Percentiles rank a stretch among this genome's conserved stretches.
These are phyloP conservation scores for Calliopsis andreniformis DNA, from an alignment of 1,140 invertebrate genomes.

Conservation along the genomic window DNA sequence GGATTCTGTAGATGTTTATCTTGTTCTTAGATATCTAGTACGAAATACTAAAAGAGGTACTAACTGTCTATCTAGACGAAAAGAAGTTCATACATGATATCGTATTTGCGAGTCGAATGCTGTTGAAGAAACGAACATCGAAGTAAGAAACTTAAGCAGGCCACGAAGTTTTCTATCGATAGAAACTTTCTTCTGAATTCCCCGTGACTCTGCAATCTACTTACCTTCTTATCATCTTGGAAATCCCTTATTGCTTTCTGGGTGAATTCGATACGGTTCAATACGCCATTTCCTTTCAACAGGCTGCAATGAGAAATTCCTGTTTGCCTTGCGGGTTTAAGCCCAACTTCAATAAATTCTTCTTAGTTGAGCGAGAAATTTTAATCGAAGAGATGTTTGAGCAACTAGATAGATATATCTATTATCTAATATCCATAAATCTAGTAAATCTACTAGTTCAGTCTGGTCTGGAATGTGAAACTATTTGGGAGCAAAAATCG, in stretches of 20 bases:
- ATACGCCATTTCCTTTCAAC: not conserved
- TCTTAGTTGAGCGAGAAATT: not conserved
- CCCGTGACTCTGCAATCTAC: conserved; percentile 29
- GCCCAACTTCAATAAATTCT: not conserved
- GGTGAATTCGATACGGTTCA: not conserved
- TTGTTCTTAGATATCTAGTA: too few relatives aligned
- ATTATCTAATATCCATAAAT: too few relatives aligned
- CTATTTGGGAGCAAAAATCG: too few relatives aligned
- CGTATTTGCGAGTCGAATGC: too few relatives aligned
- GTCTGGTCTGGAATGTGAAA: too few relatives aligned
- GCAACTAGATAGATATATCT: too few relatives aligned
- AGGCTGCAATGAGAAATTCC: not conserved
- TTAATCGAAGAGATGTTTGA: not conserved
- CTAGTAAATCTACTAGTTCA: too few relatives aligned
- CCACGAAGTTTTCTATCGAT: conserved; percentile 3
- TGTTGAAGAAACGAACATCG: too few relatives aligned
- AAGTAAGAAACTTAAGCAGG: not conserved
- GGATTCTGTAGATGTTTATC: too few relatives aligned
- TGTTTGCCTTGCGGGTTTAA: not conserved
- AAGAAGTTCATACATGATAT: too few relatives aligned
- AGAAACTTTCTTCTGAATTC: conserved; percentile 29
- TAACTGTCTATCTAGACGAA: too few relatives aligned
- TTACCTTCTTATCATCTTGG: not conserved
- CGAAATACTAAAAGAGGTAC: too few relatives aligned
- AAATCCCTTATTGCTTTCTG: not conserved